phyloP scores from a whole-genome alignment of 2,888 invertebrate genomes.

The Crossocerus cetratus region DNA sequence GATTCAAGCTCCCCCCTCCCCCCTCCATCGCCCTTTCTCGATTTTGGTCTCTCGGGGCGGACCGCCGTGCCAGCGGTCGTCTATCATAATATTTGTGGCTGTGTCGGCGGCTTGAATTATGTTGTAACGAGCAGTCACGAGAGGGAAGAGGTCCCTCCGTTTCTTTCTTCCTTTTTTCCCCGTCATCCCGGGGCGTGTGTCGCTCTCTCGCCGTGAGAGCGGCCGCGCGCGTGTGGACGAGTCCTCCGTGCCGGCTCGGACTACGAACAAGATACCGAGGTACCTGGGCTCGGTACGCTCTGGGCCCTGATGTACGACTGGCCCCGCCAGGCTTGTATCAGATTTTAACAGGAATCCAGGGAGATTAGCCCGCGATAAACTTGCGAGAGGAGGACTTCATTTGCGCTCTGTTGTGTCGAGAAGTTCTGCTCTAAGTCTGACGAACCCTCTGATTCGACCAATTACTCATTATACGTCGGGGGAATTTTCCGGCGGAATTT shows the following conservation, averaged over 20 bases:
- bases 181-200: background rate
- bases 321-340: conserved; percentile 40
- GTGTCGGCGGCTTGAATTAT: conserved; percentile 68
- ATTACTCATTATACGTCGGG: too few species aligned
- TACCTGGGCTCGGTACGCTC: too few species aligned
- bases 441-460: too few species aligned
- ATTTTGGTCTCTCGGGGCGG: conserved; percentile 18
- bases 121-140: conserved; percentile 58
- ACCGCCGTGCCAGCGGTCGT: conserved; percentile 44
- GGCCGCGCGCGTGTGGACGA: background rate
- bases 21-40: background rate
- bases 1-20: background rate
- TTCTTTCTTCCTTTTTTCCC: background rate
- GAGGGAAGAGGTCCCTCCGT: conserved; percentile 10
- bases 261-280: conserved; percentile 21
- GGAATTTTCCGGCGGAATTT: too few species aligned
- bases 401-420: too few species aligned
- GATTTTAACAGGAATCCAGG: conserved; percentile 59
- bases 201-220: conserved; percentile 1
- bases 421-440: too few species aligned
- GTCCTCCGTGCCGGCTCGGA: background rate
- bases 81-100: conserved; percentile 70
- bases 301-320: conserved; percentile 50
- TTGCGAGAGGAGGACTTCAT: conserved; percentile 35
- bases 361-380: conserved; percentile 50